phyloP scores from a whole-genome alignment of 1,140 invertebrate genomes.

The Palaemon carinicauda region DNA sequence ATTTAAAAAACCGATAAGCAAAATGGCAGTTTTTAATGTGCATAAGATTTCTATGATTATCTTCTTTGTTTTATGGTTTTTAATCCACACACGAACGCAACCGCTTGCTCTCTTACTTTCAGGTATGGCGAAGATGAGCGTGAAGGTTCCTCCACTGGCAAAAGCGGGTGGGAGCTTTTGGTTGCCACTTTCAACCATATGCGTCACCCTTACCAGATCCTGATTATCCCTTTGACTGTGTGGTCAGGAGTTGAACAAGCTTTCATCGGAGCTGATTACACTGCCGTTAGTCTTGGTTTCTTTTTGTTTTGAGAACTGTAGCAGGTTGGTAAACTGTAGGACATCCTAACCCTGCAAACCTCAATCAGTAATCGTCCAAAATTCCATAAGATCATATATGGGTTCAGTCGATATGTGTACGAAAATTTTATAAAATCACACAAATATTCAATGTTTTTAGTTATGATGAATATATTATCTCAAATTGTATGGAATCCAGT shows the following conservation, averaged over 20 bases:
- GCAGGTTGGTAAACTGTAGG: background rate
- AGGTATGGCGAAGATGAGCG: conserved; percentile 40
- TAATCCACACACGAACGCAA: background rate
- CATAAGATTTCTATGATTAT: too few relatives aligned
- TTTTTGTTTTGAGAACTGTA: background rate
- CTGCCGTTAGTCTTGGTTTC: conserved; percentile 16
- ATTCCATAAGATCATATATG: too few relatives aligned
- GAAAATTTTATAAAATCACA: too few relatives aligned
- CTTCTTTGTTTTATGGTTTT: background rate
- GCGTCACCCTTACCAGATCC: conserved; percentile 40
- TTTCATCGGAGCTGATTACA: conserved; percentile 43
- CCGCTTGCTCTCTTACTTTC: background rate
- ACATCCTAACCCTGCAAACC: background rate
- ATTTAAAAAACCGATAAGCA: too few relatives aligned
- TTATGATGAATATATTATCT: too few relatives aligned
- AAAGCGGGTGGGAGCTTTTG: conserved; percentile 28
- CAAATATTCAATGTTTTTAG: too few relatives aligned
- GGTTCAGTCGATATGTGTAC: too few relatives aligned
- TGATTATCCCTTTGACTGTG: conserved; percentile 44
- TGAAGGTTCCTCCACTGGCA: conserved; percentile 11
- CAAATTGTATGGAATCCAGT: too few relatives aligned
- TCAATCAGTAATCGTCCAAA: too few relatives aligned
- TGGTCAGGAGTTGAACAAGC: conserved; percentile 48
- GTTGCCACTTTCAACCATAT: conserved; percentile 48
- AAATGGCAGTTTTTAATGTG: too few relatives aligned